phyloP scores from a whole-genome alignment of 1,140 invertebrate genomes.

The Scaptodrosophila lebanonensis region DNA sequence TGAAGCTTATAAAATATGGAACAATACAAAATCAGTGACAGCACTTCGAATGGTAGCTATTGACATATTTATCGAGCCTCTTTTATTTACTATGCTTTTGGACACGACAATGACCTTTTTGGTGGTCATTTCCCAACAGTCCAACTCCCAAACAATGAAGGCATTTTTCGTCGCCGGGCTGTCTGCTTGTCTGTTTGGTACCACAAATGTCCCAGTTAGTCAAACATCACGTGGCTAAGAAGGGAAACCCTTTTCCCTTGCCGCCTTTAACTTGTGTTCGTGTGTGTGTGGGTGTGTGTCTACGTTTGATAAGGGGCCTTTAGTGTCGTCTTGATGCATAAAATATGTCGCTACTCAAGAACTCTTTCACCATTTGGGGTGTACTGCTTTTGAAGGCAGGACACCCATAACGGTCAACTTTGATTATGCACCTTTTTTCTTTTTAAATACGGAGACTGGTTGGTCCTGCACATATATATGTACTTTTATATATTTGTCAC shows the following conservation, averaged over 20 bases:
- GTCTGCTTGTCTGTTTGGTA: slow-evolving; percentile 15
- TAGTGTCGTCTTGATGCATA: slow-evolving; percentile 30
- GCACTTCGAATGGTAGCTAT: slow-evolving; percentile 58
- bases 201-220: slow-evolving; percentile 62
- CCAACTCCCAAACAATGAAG: slow-evolving; percentile 31
- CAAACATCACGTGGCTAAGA: slow-evolving; percentile 35
- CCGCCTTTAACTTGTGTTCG: slow-evolving; percentile 1
- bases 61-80: slow-evolving; percentile 61
- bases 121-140: slow-evolving; percentile 21
- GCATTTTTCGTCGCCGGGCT: slow-evolving; percentile 24
- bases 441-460: too few species aligned
- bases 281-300: slow-evolving; percentile 1
- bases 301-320: slow-evolving; percentile 32
- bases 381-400: slow-evolving; percentile 22
- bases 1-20: too few species aligned
- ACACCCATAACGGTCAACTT: slow-evolving; percentile 9
- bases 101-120: slow-evolving; percentile 29
- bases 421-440: slow-evolving; percentile 18
- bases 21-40: slow-evolving; percentile 31
- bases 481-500: too few species aligned
- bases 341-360: slow-evolving; percentile 65
- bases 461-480: too few species aligned
- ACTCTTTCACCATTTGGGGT: slow-evolving; percentile 9
- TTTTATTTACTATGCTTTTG: slow-evolving; percentile 57
- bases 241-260: slow-evolving; percentile 44